Conservation (phyloP, 2,113 vertebrate species). For the Thalassoma bifasciatum region DNA sequence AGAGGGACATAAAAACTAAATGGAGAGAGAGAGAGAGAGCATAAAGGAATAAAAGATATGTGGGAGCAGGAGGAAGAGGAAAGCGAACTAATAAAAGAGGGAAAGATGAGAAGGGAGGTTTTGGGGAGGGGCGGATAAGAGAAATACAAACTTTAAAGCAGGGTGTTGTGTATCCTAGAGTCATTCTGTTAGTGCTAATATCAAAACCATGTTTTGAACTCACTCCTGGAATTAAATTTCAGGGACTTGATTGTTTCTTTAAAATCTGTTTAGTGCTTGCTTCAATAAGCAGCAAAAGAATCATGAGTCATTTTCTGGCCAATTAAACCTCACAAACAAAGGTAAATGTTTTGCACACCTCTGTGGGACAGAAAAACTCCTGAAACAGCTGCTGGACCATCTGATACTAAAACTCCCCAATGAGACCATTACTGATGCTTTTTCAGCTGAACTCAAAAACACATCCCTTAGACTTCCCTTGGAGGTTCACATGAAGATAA, state of each 20-base stretch:
- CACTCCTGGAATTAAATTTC: not conserved
- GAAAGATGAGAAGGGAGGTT: constrained; percentile 22
- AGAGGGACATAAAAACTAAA: constrained; percentile 23
- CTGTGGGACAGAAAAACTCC: constrained; percentile 1
- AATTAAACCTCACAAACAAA: constrained; percentile 38
- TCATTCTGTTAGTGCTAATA: constrained; percentile 17
- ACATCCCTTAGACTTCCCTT: not conserved
- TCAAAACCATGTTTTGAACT: no score
- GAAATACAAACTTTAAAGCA: constrained; percentile 42
- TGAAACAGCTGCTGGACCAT: constrained; percentile 43
- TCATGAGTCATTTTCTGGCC: constrained; percentile 20
- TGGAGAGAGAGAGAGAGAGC: not conserved
- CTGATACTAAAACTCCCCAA: constrained; percentile 26
- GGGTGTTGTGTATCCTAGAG: constrained; percentile 34
- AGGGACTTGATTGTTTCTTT: not conserved
- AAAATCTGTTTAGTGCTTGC: not conserved
- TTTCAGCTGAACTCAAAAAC: constrained; percentile 23
- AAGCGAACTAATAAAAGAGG: constrained; percentile 8
- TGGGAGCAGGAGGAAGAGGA: not conserved
- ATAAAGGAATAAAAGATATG: not conserved
- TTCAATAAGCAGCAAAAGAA: constrained; percentile 14
- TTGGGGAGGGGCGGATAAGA: constrained; percentile 27
- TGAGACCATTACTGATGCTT: constrained; percentile 17
- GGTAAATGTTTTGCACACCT: constrained; percentile 19
- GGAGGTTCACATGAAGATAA: constrained; percentile 14